These are phyloP conservation scores for Stegophylla sp. DNA, from an alignment of 2,888 invertebrate species.

Conservation along the genomic window DNA sequence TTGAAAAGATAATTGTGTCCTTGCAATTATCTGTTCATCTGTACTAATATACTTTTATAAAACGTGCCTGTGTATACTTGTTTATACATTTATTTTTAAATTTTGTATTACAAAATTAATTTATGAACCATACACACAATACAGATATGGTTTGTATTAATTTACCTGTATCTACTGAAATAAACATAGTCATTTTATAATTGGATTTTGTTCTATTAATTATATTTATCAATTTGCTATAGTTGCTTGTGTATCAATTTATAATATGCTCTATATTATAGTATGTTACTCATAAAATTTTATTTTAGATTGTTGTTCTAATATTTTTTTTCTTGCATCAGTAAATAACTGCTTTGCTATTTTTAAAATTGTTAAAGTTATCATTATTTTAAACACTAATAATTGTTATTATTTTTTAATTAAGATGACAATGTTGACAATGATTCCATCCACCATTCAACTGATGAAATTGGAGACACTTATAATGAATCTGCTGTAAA, in stretches of 20 bases:
- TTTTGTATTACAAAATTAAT: background rate
- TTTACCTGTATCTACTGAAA: too few relatives aligned
- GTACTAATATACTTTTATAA: background rate
- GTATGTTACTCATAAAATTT: too few relatives aligned
- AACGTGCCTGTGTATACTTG: background rate
- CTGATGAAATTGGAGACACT: background rate
- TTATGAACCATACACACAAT: too few relatives aligned
- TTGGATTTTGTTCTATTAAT: too few relatives aligned
- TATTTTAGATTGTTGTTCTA: too few relatives aligned
- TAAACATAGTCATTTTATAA: too few relatives aligned
- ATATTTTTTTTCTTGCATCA: background rate
- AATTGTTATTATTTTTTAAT: conserved; percentile 18
- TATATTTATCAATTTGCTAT: too few relatives aligned
- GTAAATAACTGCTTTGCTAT: conserved; percentile 1
- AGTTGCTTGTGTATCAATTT: too few relatives aligned
- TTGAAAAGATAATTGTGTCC: conserved; percentile 40
- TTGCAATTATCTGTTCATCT: conserved; percentile 35
- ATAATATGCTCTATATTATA: too few relatives aligned
- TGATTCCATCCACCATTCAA: background rate
- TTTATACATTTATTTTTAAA: background rate
- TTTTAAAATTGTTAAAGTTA: background rate
- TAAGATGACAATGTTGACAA: conserved; percentile 34
- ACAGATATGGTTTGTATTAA: too few relatives aligned
- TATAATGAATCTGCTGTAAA: background rate
- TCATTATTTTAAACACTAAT: background rate